Evolutionary conservation across 2,797 vertebrate species (phyloP), one percentile per base, ranked within the genome.

Genomic region (Sitta carolinensis): DNA sequence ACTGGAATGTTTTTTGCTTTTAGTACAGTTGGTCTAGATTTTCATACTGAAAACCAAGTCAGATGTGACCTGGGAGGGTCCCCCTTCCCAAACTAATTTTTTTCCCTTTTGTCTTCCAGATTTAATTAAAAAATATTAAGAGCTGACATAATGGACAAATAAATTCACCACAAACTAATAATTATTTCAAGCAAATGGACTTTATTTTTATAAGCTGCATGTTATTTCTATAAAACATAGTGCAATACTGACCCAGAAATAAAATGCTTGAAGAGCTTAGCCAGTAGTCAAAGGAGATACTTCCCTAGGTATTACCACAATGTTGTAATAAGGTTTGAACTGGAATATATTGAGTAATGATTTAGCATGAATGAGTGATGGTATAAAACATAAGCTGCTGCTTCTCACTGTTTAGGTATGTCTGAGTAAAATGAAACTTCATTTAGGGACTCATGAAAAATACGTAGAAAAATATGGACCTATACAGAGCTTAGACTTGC

Each of bases 351-450:
- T 77, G n/a, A 68, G 30, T 66, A 36, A 61, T 67, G 19, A 25
- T n/a, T 75, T 59, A 57, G 34, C 1, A 7, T 25, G 32, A 83
- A 42, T 30, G 6, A 54, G 20, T 51, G 21, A 40, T 40, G 16
- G 34, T 61, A 62, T 45, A 75, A 90, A 85, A 40, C 18, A 20
- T 43, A 80, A 64, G 16, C 30, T 87, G 40, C 70, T 81, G 8
- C 42, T 91, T 87, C 67, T 84, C 54, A 34, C 85, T 75, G 32
- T 63, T 66, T 87, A 97, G 95, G 93, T 97, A 48, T 93, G 94
- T 74, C 96, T 97, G 79, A 98, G 93, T 93, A 94, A 98, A 92
- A 97, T 97, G 94, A 96, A 96, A 95, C 79, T 62, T n/a, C 96
- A 97, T 85, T 84, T 97, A 94, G 97, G 84, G 91, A 94, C 83